phyloP scores from a whole-genome alignment of 2,888 invertebrate species.

The Linyphia triangularis region DNA sequence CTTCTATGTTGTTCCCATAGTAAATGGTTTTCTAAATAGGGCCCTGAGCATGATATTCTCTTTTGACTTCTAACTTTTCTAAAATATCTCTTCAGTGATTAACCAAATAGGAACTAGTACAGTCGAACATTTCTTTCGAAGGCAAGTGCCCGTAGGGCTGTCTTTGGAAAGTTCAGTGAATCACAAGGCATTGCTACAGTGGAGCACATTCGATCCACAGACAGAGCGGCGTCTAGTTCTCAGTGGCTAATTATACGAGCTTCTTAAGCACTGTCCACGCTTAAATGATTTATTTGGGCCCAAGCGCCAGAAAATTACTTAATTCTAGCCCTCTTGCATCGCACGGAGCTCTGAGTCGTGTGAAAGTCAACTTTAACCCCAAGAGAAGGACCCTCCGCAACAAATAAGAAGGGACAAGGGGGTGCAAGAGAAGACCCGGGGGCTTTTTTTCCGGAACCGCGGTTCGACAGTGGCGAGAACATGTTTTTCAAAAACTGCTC shows the following conservation, averaged over 20 bases:
- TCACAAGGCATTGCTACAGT: too few species aligned
- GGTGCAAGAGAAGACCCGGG: background rate
- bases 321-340: conserved; percentile 60
- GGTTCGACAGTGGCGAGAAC: conserved; percentile 5
- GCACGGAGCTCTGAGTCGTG: conserved; percentile 43
- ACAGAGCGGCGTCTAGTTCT: conserved; percentile 37
- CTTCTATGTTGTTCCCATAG: too few species aligned
- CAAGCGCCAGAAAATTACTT: conserved; percentile 66
- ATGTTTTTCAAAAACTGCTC: too few species aligned
- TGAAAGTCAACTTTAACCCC: conserved; percentile 68
- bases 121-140: too few species aligned
- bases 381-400: background rate
- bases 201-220: too few species aligned
- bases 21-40: too few species aligned
- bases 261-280: conserved; percentile 35
- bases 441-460: background rate
- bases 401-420: conserved; percentile 8
- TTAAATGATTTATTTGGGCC: conserved; percentile 66
- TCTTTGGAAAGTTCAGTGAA: too few species aligned
- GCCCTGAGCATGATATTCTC: too few species aligned
- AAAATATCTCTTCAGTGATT: too few species aligned
- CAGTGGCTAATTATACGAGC: conserved; percentile 49
- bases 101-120: too few species aligned
- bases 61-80: too few species aligned
- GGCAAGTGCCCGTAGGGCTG: too few species aligned